Evolutionary conservation across 2,113 vertebrate species (phyloP), one percentile per base, ranked within the genome.

Genomic region (Marmota monax): DNA sequence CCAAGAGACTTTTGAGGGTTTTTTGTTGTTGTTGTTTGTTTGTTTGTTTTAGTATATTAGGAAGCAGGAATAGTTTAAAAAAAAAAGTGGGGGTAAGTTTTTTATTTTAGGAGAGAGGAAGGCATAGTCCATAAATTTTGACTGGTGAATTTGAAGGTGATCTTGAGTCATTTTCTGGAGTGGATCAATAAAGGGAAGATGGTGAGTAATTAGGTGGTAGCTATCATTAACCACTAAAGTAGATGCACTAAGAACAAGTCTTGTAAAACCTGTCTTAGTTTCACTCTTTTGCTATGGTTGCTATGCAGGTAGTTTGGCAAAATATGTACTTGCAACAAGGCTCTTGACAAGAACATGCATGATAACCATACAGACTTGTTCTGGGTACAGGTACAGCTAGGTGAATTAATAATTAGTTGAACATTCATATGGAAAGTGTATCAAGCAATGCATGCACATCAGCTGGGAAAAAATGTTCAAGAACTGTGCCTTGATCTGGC

Each of bases 301-400:
- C 63, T 89, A 14, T 58, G 27, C 56, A 22, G n/a, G 27, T 89
- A 83, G 72, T 63, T 88, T 42, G 69, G 56, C 48, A 93, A 88
- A 74, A 84, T 39, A 11, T 27, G 7, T 42, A 61, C n/a, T 65
- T 73, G 29, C 58, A 89, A 70, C 32, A 93, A 79, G 29, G 2
- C 37, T 90, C 22, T 79, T 77, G 84, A 96, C 74, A 84, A 96
- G 94, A 95, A 77, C 25, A 92, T 29, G n/a, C 2, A 7, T 70
- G 78, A 74, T 12, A 89, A 39, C 87, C 51, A 34, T 27, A 8
- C 48, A 90, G n/a, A 86, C 5, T 92, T 78, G 20, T 94, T 70
- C 78, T 86, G 58, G 53, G 48, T 39, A 48, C 5, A 42, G 39
- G 34, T n/a, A 80, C 12, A 84, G 16, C 51, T 39, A 85, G 39